Evolutionary conservation across 1,140 invertebrate species (phyloP), one percentile per base, ranked within the genome.

Genomic region (Cydia pomonella): DNA sequence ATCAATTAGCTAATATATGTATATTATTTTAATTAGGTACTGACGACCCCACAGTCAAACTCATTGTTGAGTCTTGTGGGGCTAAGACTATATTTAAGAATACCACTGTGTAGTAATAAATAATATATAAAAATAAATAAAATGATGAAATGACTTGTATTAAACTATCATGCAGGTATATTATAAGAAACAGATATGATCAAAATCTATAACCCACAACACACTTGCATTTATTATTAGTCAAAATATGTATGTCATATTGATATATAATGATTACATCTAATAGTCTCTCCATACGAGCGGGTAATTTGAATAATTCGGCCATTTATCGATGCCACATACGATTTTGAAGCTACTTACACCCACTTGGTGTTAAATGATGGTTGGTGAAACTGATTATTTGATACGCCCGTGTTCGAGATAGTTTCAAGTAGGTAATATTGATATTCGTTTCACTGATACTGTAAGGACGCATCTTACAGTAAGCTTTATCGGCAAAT

Each of bases 351-450:
- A 77, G 72, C 77, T 72, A 72, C 33, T 78, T 75, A 78, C 77
- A 79, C 75, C 77, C 77, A 76, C 75, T 79, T 69, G 77, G 76
- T 75, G 72, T 23, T 78, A 59, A 53, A 47, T 69, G 74, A 78
- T 76, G 27, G 53, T 77, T 74, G 75, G 73, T 66, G 79, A 76
- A 75, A 77, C 75, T 77, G 71, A 53, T 77, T 81, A 79, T 81
- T 77, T 75, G 80, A 79, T 76, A 79, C 71, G 73, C 73, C 76
- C 76, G 78, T 77, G 75, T 75, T 79, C 47, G 64, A 79, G 76
- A 50, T 50, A 79, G 77, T 80, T 79, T 75, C 21, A 59, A 59
- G 53, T 53, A 18, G 6, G 50, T 53, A 18, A 18, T 53, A 53
- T 53, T 53, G 50, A 53, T 53, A 53, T 53, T 21, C n/a, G 7